Conservation (phyloP, 2,113 vertebrate genomes). For the Oryzias celebensis region DNA sequence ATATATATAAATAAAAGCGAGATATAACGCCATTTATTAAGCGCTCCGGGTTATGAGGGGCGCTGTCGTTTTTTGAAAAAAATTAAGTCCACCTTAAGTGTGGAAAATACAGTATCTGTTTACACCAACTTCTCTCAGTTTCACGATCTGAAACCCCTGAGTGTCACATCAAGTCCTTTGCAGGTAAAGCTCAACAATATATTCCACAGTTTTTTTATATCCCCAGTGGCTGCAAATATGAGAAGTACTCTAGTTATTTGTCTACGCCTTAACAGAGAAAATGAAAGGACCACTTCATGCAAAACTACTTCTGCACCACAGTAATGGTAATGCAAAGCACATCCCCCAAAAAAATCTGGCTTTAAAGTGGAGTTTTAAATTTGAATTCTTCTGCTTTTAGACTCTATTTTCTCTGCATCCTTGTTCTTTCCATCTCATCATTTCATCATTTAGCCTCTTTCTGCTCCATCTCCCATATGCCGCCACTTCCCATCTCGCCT, state of each 20-base stretch:
- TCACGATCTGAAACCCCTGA: too few species aligned
- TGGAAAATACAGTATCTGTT: too few species aligned
- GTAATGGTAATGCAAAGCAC: slow-evolving; percentile 25
- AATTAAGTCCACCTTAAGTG: too few species aligned
- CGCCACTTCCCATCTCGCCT: slow-evolving; percentile 16
- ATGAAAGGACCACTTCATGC: slow-evolving; percentile 24
- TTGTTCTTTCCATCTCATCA: slow-evolving; percentile 7
- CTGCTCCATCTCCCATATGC: slow-evolving; percentile 34
- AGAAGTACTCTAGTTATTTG: slow-evolving; percentile 15
- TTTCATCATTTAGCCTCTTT: slow-evolving; percentile 27
- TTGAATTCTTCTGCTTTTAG: not conserved
- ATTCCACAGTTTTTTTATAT: slow-evolving; percentile 6
- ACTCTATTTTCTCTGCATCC: not conserved
- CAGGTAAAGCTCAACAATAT: slow-evolving; percentile 18
- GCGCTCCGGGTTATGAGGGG: too few species aligned
- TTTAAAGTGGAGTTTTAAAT: slow-evolving; percentile 3
- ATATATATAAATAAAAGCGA: too few species aligned
- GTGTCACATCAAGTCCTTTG: too few species aligned
- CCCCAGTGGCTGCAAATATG: slow-evolving; percentile 10
- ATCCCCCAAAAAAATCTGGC: slow-evolving; percentile 30
- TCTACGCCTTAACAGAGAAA: slow-evolving; percentile 18
- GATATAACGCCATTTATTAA: too few species aligned
- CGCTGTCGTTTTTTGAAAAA: too few species aligned
- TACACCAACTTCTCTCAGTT: too few species aligned
- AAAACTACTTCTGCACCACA: slow-evolving; percentile 5